These are phyloP conservation scores for Ancistrus triradiatus DNA, from an alignment of 2,113 vertebrate species.

Conservation along the genomic window DNA sequence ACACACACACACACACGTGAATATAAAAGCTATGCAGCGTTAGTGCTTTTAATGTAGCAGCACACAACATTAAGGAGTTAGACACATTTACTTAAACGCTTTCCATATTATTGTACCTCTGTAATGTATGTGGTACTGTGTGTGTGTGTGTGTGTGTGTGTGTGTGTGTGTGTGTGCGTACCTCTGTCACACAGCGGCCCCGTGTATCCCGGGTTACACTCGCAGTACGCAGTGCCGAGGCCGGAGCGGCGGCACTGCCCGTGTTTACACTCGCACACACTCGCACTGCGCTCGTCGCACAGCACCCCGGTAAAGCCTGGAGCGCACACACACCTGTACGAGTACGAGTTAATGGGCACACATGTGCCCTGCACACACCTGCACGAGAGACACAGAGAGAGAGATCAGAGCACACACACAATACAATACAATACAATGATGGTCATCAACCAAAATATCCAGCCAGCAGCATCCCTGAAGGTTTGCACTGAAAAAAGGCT, in stretches of 20 bases:
- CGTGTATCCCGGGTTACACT: slow-evolving; percentile 88
- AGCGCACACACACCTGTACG: slow-evolving; percentile 96
- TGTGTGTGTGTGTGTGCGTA: slow-evolving; percentile 46
- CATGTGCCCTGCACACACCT: slow-evolving; percentile 94
- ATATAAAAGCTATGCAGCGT: slow-evolving; percentile 5
- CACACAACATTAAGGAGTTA: background rate
- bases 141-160: too few species aligned
- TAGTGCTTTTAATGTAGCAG: slow-evolving; percentile 5
- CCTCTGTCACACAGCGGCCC: slow-evolving; percentile 91
- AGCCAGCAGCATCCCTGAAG: too few species aligned
- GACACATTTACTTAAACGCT: too few species aligned
- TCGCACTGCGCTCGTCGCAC: slow-evolving; percentile 84
- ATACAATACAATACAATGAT: too few species aligned
- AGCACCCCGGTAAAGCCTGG: slow-evolving; percentile 87
- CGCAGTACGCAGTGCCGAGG: slow-evolving; percentile 90
- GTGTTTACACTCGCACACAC: slow-evolving; percentile 92
- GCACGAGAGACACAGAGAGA: slow-evolving; percentile 40
- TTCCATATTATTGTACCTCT: too few species aligned
- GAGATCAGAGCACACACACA: too few species aligned
- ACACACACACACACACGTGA: background rate
- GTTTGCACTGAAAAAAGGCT: too few species aligned
- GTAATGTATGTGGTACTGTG: too few species aligned
- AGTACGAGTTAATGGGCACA: slow-evolving; percentile 93
- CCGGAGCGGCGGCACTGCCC: slow-evolving; percentile 91
- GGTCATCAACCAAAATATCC: too few species aligned